A percentile compares a stretch with the other conserved stretches of the same genome.
phyloP scores from a whole-genome alignment of 2,113 vertebrate genomes.

The Gopherus flavomarginatus region DNA sequence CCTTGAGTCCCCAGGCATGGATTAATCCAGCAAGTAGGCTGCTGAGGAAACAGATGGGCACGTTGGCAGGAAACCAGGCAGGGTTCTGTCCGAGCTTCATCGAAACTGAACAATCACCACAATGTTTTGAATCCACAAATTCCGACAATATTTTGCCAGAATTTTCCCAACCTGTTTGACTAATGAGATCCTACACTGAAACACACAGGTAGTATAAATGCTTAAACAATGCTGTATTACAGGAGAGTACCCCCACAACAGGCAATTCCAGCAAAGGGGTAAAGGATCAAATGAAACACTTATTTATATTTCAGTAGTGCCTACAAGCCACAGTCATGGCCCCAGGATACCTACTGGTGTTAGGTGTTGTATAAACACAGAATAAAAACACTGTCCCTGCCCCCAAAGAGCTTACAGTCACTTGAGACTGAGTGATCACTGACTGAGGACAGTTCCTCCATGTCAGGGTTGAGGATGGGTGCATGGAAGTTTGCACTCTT shows the following conservation, averaged over 20 bases:
- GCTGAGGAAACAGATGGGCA: background rate
- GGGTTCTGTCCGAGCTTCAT: background rate
- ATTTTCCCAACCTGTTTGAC: background rate
- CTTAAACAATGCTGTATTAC: background rate
- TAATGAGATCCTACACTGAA: background rate
- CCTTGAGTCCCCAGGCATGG: background rate
- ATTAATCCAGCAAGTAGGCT: background rate
- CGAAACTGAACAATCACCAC: background rate
- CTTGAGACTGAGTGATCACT: background rate
- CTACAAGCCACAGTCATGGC: background rate
- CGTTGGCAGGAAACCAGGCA: background rate
- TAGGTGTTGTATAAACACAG: background rate
- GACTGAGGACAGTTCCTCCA: background rate
- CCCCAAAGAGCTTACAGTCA: background rate
- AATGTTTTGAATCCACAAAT: background rate
- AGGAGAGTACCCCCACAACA: background rate
- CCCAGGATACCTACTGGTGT: background rate
- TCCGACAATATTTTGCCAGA: background rate
- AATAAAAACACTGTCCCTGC: background rate
- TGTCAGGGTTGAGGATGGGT: background rate
- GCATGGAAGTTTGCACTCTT: background rate
- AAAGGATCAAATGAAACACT: background rate
- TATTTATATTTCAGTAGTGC: slow-evolving; percentile 48
- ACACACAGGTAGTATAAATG: accelerated
- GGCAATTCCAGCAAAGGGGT: background rate